Percentiles rank a stretch among this genome's conserved stretches.
Conservation (phyloP, 2,888 invertebrate species). For the Macrosiphum euphorbiae region DNA sequence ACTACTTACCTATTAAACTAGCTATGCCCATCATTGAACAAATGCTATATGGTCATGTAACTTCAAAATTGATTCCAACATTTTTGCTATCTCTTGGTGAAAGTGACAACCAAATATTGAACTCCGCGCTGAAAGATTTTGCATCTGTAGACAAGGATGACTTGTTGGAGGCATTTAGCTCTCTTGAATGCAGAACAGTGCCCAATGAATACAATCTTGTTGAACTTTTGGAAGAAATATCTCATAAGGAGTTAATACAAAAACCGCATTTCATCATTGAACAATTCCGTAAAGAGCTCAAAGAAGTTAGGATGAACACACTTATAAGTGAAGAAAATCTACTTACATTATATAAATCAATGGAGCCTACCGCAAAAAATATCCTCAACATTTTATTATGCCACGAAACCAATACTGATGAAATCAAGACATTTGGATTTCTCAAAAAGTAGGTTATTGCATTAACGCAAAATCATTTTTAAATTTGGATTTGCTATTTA, state of each 20-base stretch:
- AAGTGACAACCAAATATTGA: neutral
- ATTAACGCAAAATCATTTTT: neutral
- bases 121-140: neutral
- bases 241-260: neutral
- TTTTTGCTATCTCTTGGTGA: neutral
- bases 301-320: neutral
- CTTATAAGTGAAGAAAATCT: neutral
- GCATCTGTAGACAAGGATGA: neutral
- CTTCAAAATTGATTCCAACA: neutral
- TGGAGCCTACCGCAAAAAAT: constrained; percentile 6
- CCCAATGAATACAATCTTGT: neutral
- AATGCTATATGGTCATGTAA: too few relatives aligned
- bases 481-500: neutral
- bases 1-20: too few relatives aligned
- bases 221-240: neutral
- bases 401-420: neutral
- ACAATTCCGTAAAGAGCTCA: neutral
- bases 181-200: neutral
- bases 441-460: neutral
- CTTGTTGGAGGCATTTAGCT: neutral
- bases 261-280: neutral
- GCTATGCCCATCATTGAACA: too few relatives aligned
- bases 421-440: neutral
- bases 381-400: neutral
- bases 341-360: neutral